These are phyloP conservation scores for Dorcus parallelipipedus DNA, from an alignment of 2,888 invertebrate species.

Conservation along the genomic window DNA sequence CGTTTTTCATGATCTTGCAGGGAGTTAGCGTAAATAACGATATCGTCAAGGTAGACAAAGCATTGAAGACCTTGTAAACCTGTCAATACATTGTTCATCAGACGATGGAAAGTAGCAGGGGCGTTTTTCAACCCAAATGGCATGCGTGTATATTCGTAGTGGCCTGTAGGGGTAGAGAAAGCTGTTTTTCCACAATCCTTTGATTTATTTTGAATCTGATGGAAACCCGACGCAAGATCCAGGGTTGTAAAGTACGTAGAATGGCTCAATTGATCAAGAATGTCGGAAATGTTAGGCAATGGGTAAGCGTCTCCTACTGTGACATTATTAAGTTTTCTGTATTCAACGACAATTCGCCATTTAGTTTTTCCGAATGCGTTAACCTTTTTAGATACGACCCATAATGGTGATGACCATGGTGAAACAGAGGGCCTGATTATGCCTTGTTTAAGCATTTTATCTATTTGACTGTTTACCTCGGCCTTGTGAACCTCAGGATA, in stretches of 20 bases:
- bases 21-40: too few relatives aligned
- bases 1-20: slow-evolving; percentile 24
- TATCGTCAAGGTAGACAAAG: slow-evolving; percentile 33
- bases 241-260: slow-evolving; percentile 33
- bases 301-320: slow-evolving; percentile 34
- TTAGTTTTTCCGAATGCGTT: slow-evolving; percentile 30
- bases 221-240: slow-evolving; percentile 36
- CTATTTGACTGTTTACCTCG: slow-evolving; percentile 27
- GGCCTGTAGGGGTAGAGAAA: too few relatives aligned
- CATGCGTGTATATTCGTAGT: slow-evolving; percentile 36
- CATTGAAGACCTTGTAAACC: slow-evolving; percentile 21
- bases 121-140: too few relatives aligned
- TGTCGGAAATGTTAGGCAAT: slow-evolving; percentile 27
- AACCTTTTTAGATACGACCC: slow-evolving; percentile 12
- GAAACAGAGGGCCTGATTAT: too few relatives aligned
- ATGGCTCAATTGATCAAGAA: slow-evolving; percentile 27
- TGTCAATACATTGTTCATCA: slow-evolving; percentile 33
- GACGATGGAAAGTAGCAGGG: slow-evolving; percentile 42
- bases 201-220: slow-evolving; percentile 32
- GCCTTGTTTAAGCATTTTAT: background rate
- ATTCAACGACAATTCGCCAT: slow-evolving; percentile 40
- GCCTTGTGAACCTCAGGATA: slow-evolving; percentile 37
- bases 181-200: slow-evolving; percentile 32
- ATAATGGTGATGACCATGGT: too few relatives aligned
- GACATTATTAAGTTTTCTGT: slow-evolving; percentile 36